phyloP scores from a whole-genome alignment of 2,888 invertebrate genomes.

The Fragum sueziense region DNA sequence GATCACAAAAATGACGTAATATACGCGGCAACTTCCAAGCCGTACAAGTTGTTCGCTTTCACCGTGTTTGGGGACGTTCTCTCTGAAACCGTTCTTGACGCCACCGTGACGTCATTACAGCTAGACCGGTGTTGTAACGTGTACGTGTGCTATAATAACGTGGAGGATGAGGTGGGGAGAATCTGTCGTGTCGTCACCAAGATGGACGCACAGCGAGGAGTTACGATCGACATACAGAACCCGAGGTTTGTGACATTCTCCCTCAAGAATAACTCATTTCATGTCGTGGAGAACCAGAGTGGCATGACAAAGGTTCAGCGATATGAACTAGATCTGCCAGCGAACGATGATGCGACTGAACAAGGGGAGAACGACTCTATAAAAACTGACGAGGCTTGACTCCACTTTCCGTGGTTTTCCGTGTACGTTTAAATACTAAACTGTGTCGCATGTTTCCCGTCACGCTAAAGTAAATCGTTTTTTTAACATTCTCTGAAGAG shows the following conservation, averaged over 20 bases:
- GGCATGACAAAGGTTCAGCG: conserved; percentile 27
- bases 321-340: conserved; percentile 14
- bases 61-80: conserved; percentile 41
- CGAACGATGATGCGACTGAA: not conserved
- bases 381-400: not conserved
- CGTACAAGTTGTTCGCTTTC: conserved; percentile 42
- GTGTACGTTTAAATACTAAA: no score
- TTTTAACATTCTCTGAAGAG: no score
- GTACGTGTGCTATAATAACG: conserved; percentile 22
- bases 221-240: conserved; percentile 32
- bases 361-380: not conserved
- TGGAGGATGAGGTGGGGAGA: conserved; percentile 14
- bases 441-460: no score
- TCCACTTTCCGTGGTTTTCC: no score
- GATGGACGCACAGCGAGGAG: conserved; percentile 25
- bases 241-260: conserved; percentile 28
- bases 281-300: conserved; percentile 26
- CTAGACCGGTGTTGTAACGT: conserved; percentile 38
- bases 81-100: conserved; percentile 39
- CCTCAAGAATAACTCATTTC: conserved; percentile 27
- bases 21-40: conserved; percentile 40
- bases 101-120: conserved; percentile 29
- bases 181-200: conserved; percentile 37
- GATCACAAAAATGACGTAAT: conserved; percentile 42
- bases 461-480: no score